Conservation (phyloP, 2,113 vertebrate species). For the Bostrychus sinensis region DNA sequence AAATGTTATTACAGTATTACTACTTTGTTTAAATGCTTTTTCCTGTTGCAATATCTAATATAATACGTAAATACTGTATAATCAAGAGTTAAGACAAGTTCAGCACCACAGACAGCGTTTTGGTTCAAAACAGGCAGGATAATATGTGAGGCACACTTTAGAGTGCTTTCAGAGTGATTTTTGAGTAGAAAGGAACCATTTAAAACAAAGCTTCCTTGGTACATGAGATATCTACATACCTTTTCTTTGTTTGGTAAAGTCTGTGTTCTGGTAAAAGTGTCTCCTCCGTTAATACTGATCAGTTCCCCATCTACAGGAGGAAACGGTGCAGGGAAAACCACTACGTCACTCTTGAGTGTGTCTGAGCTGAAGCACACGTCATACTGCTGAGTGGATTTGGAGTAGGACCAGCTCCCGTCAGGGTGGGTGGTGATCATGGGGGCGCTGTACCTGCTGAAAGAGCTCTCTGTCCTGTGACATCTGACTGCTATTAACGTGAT, state of each 20-base stretch:
- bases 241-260: slow-evolving; percentile 65
- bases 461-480: slow-evolving; percentile 62
- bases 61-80: too few species aligned
- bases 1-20: too few species aligned
- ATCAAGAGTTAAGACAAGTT: too few species aligned
- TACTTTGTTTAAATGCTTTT: too few species aligned
- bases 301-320: slow-evolving; percentile 69
- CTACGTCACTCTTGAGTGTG: slow-evolving; percentile 72
- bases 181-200: background rate
- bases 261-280: slow-evolving; percentile 67
- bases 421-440: slow-evolving; percentile 75
- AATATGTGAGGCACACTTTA: background rate
- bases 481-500: slow-evolving; percentile 69
- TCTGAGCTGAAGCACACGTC: slow-evolving; percentile 77
- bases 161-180: background rate
- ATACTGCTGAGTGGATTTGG: slow-evolving; percentile 74
- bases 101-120: slow-evolving; percentile 67
- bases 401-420: slow-evolving; percentile 77
- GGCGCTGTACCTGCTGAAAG: slow-evolving; percentile 65
- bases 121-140: background rate
- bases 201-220: background rate
- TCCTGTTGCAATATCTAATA: too few species aligned
- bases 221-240: slow-evolving; percentile 23
- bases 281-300: slow-evolving; percentile 72
- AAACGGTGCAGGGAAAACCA: slow-evolving; percentile 62